Conservation (phyloP, 2,113 vertebrate species). For the Collichthys lucidus region DNA sequence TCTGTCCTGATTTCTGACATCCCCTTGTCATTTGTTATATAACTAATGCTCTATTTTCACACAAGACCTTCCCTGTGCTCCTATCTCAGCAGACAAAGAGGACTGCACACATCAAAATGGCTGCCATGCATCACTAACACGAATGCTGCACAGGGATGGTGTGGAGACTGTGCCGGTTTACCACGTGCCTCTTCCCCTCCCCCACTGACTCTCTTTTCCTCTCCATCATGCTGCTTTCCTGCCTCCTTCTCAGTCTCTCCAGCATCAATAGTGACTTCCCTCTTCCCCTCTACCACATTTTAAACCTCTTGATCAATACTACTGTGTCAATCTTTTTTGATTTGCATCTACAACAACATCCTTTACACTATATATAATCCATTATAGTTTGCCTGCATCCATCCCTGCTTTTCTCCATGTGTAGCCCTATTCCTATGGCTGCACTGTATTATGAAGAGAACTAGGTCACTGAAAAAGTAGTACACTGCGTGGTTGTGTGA, state of each 20-base stretch:
- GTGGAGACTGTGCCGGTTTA: slow-evolving; percentile 62
- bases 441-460: slow-evolving; percentile 55
- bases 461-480: slow-evolving; percentile 76
- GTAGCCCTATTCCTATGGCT: slow-evolving; percentile 14
- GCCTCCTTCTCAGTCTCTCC: slow-evolving; percentile 22
- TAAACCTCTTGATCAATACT: neutral
- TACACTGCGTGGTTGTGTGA: slow-evolving; percentile 42
- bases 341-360: neutral
- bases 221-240: slow-evolving; percentile 50
- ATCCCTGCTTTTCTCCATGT: neutral
- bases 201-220: slow-evolving; percentile 66
- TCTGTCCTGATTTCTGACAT: slow-evolving; percentile 36
- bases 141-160: slow-evolving; percentile 67
- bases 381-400: slow-evolving; percentile 7
- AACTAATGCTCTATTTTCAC: slow-evolving; percentile 12
- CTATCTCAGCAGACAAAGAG: slow-evolving; percentile 58
- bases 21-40: slow-evolving; percentile 11
- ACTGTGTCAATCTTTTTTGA: neutral
- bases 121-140: slow-evolving; percentile 70
- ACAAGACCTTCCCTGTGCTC: neutral
- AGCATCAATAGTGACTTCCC: slow-evolving; percentile 17
- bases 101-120: slow-evolving; percentile 76
- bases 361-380: too few species aligned
- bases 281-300: neutral
- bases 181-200: slow-evolving; percentile 73